Base-by-base conservation (phyloP, 2,888 invertebrate genomes). In the Idaea biselata region DNA sequence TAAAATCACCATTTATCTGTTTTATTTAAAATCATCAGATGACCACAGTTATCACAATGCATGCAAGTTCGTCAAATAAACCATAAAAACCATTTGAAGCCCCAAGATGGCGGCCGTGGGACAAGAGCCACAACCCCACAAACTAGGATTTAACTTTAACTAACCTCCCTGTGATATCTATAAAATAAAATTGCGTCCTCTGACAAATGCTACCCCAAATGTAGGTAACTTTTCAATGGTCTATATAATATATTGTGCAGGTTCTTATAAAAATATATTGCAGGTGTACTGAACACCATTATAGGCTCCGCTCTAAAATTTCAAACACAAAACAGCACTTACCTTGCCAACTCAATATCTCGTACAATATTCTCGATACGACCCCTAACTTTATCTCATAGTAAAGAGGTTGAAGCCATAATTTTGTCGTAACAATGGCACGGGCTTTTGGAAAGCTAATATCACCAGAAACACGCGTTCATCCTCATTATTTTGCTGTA, bases 1-100 rank as follows among this genome's bases (percentile, higher is more conserved):
- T 79, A 79, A 80, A 25, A 25, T 25, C 66, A 62, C 61, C 74
- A 75, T n/a, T n/a, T n/a, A n/a, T 75, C 75, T 73, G 74, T 74
- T 73, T 64, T 65, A 69, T 71, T 65, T 61, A 63, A 70, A 75
- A 72, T 70, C 67, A 44, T 14, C 44, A 3, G 7, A 44, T 44
- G 6, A 14, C 44, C 8, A 14, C 44, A 44, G 11, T 44, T 14
- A 11, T 11, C 7, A 11, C 32, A 32, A 8, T 32, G 11, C n/a
- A n/a, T n/a, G n/a, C n/a, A n/a, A n/a, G n/a, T n/a, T n/a, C n/a
- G n/a, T n/a, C n/a, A n/a, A n/a, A n/a, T n/a, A n/a, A n/a, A n/a
- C n/a, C n/a, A n/a, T n/a, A n/a, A n/a, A n/a, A n/a, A n/a, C n/a
- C n/a, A n/a, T n/a, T n/a, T n/a, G n/a, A n/a, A n/a, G n/a, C n/a